Conservation (phyloP, 1,140 invertebrate species). For the Thrips palmi region DNA sequence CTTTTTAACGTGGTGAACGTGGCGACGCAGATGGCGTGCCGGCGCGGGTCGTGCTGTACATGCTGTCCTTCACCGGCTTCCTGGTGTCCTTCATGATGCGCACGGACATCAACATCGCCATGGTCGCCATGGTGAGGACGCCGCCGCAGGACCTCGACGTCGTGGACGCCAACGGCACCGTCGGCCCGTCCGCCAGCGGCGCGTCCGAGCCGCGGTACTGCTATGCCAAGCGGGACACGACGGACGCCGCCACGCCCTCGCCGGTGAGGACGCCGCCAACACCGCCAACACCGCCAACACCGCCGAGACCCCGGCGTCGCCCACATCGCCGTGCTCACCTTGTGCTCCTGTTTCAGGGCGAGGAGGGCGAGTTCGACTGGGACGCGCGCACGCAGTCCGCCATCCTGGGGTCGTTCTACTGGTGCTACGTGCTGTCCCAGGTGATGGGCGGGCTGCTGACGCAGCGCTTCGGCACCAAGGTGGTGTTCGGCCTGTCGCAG, state of each 20-base stretch:
- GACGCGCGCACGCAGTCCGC: conserved; percentile 35
- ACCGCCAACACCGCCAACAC: conserved; percentile 13
- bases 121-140: conserved; percentile 42
- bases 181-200: too few species aligned
- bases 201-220: conserved; percentile 14
- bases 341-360: conserved; percentile 14
- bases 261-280: conserved; percentile 13
- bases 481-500: conserved; percentile 55
- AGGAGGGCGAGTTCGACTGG: conserved; percentile 38
- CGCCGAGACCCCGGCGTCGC: neutral
- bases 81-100: conserved; percentile 59
- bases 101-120: conserved; percentile 50
- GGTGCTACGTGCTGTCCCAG: conserved; percentile 52
- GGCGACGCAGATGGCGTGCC: conserved; percentile 35
- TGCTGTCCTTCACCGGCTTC: conserved; percentile 51
- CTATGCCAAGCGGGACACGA: conserved; percentile 19
- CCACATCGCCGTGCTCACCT: neutral
- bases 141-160: conserved; percentile 16
- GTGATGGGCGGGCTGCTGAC: conserved; percentile 52
- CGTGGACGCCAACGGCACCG: conserved; percentile 13
- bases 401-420: conserved; percentile 48
- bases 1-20: too few species aligned
- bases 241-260: neutral
- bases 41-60: conserved; percentile 43
- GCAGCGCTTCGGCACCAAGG: conserved; percentile 58